Evolutionary conservation across 2,113 vertebrate genomes (phyloP).

Genomic region (Proteles cristata): DNA sequence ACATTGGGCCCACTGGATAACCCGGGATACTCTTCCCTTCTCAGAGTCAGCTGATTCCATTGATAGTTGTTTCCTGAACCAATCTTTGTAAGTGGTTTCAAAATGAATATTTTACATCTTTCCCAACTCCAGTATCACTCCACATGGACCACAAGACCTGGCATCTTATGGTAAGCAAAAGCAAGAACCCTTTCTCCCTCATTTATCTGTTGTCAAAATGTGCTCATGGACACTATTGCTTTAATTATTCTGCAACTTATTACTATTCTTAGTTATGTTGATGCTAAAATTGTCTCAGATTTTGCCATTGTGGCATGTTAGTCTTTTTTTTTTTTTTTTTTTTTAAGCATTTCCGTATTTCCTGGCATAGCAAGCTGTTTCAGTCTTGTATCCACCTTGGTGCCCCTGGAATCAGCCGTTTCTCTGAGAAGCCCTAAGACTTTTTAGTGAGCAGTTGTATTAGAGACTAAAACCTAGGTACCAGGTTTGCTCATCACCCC

Average conservation of each 20-base stretch:
- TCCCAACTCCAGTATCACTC: background rate
- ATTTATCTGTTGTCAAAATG: background rate
- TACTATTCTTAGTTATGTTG: background rate
- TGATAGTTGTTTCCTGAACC: background rate
- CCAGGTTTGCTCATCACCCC: background rate
- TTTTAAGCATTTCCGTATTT: background rate
- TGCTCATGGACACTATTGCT: background rate
- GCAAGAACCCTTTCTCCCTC: background rate
- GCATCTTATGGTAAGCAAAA: background rate
- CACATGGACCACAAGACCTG: background rate
- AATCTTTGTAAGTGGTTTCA: background rate
- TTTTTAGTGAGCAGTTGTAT: background rate
- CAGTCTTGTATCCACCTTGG: background rate
- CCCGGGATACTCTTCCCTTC: background rate
- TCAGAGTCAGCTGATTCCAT: background rate
- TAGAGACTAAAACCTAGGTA: background rate
- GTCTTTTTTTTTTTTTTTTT: background rate
- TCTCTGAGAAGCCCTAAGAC: background rate
- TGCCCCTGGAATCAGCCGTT: slow-evolving; percentile 11
- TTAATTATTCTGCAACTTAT: background rate
- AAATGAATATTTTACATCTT: background rate
- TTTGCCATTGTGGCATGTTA: background rate
- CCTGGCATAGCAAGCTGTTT: background rate
- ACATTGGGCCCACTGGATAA: background rate
- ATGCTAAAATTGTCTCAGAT: slow-evolving; percentile 1